phyloP scores from a whole-genome alignment of 2,113 vertebrate genomes.

The Oreochromis niloticus region DNA sequence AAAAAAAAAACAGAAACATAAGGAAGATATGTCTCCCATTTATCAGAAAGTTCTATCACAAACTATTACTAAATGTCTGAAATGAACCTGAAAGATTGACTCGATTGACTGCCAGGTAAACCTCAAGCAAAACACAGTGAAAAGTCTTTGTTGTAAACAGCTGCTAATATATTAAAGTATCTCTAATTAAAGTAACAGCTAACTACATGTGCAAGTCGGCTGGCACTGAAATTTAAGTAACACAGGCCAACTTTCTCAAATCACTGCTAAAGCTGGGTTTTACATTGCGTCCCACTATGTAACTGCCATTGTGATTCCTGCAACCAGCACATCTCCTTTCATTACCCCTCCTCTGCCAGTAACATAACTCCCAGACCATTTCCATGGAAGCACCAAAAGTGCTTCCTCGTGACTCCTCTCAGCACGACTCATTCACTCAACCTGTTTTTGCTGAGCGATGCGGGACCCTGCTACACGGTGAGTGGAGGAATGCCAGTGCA shows the following conservation, averaged over 20 bases:
- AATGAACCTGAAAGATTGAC: neutral
- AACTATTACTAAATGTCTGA: neutral
- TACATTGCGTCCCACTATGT: neutral
- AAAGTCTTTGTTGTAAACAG: neutral
- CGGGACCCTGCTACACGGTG: neutral
- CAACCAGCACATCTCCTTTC: neutral
- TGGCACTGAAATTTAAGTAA: neutral
- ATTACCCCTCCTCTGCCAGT: neutral
- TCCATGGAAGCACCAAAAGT: neutral
- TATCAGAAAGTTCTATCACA: neutral
- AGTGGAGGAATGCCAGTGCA: neutral
- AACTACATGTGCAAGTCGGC: neutral
- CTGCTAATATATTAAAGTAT: neutral
- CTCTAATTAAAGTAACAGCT: neutral
- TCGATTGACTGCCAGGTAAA: neutral
- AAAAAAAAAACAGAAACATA: neutral
- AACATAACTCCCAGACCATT: neutral
- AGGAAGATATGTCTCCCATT: neutral
- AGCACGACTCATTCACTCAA: neutral
- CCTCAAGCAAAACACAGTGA: neutral
- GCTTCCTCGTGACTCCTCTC: constrained; percentile 36
- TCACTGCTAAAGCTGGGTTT: neutral
- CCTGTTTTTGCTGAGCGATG: neutral
- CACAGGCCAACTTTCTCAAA: neutral
- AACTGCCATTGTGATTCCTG: neutral